Evolutionary conservation across 1,140 invertebrate species (phyloP), one percentile per base, ranked within the genome.

Genomic region (Fopius arisanus): DNA sequence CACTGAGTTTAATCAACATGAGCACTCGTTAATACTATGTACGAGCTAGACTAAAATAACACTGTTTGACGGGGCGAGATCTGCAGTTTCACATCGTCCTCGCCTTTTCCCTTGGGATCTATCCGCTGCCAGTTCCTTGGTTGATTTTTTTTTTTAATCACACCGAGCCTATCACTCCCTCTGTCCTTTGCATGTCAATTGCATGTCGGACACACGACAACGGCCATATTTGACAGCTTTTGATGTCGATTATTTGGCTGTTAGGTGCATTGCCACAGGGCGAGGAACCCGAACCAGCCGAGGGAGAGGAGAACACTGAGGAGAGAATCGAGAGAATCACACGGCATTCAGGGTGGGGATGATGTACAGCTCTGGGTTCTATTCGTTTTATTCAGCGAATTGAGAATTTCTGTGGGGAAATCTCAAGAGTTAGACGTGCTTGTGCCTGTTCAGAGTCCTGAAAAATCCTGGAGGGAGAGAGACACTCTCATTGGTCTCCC

Each of bases 161-260:
- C 19, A 26, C 19, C 23, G 19, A 59, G 19, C 14, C 54, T 26
- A 12, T 59, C 54, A 59, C 54, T 59, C 54, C 23, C 54, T 28
- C 54, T 23, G 19, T 59, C 12, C 54, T 59, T 23, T 59, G 54
- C 54, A 59, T 59, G 54, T 59, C 54, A 59, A 59, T 59, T 59
- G 26, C 54, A 59, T 28, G 54, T 59, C 54, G 54, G 54, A 28
- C 10, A 59, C 54, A 59, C 54, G 54, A 59, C 10, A 10, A 59
- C 54, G 54, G 54, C 54, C 54, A 59, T 59, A 59, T 59, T 59
- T 59, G 54, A 59, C 54, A 59, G 54, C 19, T 59, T 59, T 59
- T 59, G 54, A 59, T 23, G 54, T 59, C 54, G 54, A 59, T 59
- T 59, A 59, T 59, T 59, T 59, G 54, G 54, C 54, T 59, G 21